Evolutionary conservation across 2,888 invertebrate genomes (phyloP).

Genomic region (Drosophila paranaensis): DNA sequence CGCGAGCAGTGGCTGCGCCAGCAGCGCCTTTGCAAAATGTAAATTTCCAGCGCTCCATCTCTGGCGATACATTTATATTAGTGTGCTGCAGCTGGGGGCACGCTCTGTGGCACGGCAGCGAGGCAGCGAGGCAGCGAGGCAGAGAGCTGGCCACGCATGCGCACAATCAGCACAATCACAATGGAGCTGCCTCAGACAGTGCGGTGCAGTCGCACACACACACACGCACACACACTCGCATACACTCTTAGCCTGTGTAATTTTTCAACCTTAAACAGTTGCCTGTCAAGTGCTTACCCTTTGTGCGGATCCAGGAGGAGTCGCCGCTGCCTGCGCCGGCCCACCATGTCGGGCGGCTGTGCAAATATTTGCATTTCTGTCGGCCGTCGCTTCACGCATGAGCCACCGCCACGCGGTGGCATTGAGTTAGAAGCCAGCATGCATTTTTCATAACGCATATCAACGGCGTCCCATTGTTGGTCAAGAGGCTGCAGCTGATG

Average conservation of each 20-base stretch:
- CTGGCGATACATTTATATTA: constrained; percentile 72
- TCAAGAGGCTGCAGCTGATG: constrained; percentile 56
- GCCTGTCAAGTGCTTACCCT: constrained; percentile 71
- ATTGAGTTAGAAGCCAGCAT: constrained; percentile 37
- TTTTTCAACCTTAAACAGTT: constrained; percentile 63
- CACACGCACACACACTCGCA: constrained; percentile 1
- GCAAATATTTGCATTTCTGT: constrained; percentile 65
- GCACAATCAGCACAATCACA: constrained; percentile 47
- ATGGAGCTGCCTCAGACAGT: constrained; percentile 27
- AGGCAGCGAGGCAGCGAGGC: background rate
- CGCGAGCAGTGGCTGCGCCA: constrained; percentile 28
- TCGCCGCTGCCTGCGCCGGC: constrained; percentile 19
- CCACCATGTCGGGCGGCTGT: constrained; percentile 58
- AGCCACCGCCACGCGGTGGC: constrained; percentile 24
- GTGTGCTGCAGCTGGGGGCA: constrained; percentile 46
- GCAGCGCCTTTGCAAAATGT: constrained; percentile 61
- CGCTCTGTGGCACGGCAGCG: constrained; percentile 38
- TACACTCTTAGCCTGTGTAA: constrained; percentile 37
- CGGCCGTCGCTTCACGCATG: constrained; percentile 58
- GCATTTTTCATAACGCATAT: constrained; percentile 69
- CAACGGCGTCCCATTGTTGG: constrained; percentile 62
- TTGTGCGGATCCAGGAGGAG: constrained; percentile 46
- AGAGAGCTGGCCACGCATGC: constrained; percentile 59
- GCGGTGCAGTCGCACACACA: constrained; percentile 13
- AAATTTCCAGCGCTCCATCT: constrained; percentile 52